phyloP scores from a whole-genome alignment of 1,140 invertebrate species.

The Cydia strobilella region DNA sequence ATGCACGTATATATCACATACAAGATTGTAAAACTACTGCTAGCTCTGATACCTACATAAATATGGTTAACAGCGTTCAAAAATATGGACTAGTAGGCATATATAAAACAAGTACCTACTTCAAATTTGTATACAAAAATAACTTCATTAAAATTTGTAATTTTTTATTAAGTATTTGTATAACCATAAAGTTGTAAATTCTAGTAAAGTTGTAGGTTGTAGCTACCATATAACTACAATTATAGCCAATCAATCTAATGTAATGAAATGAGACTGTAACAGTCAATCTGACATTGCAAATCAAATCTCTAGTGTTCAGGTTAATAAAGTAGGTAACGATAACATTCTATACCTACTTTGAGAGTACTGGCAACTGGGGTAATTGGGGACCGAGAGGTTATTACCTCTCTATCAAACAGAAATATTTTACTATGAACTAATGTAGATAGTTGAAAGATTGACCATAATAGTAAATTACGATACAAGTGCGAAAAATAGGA shows the following conservation, averaged over 20 bases:
- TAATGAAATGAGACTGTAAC: conserved; percentile 9
- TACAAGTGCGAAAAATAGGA: too few relatives aligned
- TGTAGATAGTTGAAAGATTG: too few relatives aligned
- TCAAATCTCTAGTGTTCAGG: background rate
- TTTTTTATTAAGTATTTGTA: too few relatives aligned
- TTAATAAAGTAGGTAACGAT: background rate
- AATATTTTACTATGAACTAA: too few relatives aligned
- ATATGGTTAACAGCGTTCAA: conserved; percentile 15
- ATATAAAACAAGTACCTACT: conserved; percentile 1
- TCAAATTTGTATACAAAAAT: conserved; percentile 5
- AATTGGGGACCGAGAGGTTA: too few relatives aligned
- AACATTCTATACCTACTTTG: background rate
- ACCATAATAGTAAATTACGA: too few relatives aligned
- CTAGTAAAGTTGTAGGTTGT: background rate
- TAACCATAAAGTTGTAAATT: background rate
- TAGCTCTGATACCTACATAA: background rate
- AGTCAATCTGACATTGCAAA: background rate
- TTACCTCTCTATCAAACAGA: too few relatives aligned
- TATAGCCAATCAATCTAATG: conserved; percentile 1
- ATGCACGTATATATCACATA: conserved; percentile 35
- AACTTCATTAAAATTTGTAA: background rate
- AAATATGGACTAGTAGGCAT: background rate
- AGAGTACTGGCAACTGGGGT: background rate
- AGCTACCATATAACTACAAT: background rate
- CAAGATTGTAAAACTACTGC: conserved; percentile 33